Conservation (phyloP, 1,140 invertebrate genomes). For the Ostrea edulis region DNA sequence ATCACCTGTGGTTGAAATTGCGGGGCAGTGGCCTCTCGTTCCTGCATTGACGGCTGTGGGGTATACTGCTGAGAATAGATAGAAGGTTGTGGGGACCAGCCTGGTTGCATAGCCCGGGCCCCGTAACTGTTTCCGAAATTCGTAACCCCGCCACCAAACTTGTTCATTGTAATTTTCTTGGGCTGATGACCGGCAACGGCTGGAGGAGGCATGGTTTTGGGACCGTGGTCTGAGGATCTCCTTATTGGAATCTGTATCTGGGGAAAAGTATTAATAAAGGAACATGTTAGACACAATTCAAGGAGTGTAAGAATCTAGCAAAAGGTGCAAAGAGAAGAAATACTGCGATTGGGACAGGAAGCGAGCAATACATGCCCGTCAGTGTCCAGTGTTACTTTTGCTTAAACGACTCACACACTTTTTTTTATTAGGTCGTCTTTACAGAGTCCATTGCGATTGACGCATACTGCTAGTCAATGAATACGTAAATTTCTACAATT, state of each 20-base stretch:
- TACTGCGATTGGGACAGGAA: neutral
- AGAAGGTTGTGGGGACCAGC: constrained; percentile 35
- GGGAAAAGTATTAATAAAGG: neutral
- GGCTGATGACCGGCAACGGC: constrained; percentile 67
- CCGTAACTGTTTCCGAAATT: constrained; percentile 61
- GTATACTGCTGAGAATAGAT: constrained; percentile 53
- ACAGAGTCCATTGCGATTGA: too few relatives aligned
- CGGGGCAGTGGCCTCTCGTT: neutral
- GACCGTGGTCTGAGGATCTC: constrained; percentile 49
- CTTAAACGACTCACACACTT: too few relatives aligned
- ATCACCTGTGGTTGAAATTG: constrained; percentile 16
- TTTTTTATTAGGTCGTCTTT: too few relatives aligned
- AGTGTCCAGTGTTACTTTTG: too few relatives aligned
- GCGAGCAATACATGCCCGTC: too few relatives aligned
- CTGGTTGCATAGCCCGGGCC: constrained; percentile 35
- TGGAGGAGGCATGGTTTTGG: constrained; percentile 54
- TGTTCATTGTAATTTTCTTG: constrained; percentile 67
- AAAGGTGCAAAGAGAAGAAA: neutral
- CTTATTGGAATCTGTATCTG: constrained; percentile 41
- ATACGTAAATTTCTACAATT: too few relatives aligned
- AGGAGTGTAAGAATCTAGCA: neutral
- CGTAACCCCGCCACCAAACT: constrained; percentile 68
- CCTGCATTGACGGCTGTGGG: constrained; percentile 45
- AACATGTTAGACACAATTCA: neutral
- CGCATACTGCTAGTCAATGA: too few relatives aligned